Base-by-base conservation (phyloP, 2,113 vertebrate species). In the Chloebia gouldiae region DNA sequence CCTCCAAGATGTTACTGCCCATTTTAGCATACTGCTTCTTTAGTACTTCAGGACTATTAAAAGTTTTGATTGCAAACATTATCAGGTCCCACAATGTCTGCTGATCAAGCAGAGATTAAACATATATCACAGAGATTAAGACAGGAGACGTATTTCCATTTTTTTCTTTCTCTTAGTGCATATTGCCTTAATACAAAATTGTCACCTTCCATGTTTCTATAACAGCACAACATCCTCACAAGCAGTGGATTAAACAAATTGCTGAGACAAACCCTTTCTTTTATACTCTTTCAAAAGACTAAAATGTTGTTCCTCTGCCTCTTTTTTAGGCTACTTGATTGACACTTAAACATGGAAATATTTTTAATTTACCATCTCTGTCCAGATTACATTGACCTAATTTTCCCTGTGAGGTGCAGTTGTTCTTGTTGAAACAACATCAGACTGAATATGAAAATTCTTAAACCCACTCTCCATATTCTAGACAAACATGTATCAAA, bases 361-460 rank as follows among this genome's bases (percentile, higher is more conserved):
- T 60, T 92, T 91, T 66, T 4, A 0, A 82, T 90, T 77, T 92
- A 80, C 42, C 31, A 51, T 56, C 40, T 92, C 56, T 75, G 88
- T 68, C 51, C 71, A 72, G 63, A 72, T 81, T 35, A 39, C 42
- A 47, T 13, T 81, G 63, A 84, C 23, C 40, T 71, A 39, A 92
- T 85, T 83, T 91, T 42, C 45, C 53, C n/a, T 47, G 45, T 59
- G 75, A 91, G 40, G 71, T 37, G 44, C 85, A 95, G 79, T 16
- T 53, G 21, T 53, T 96, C 83, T 86, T 88, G 12, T 22, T 95
- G 93, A 84, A 96, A 92, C 75, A 72, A 90, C 83, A 93, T 79
- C 68, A 86, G 64, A 82, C 25, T 86, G 82, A 95, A 83, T 64
- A 85, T 28, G 60, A 60, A 79, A 91, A 80, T 50, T 92, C 68